A percentile compares a stretch with the other conserved stretches of the same genome.
These are phyloP conservation scores for Odontothrips loti DNA, from an alignment of 2,888 invertebrate genomes.

Conservation along the genomic window DNA sequence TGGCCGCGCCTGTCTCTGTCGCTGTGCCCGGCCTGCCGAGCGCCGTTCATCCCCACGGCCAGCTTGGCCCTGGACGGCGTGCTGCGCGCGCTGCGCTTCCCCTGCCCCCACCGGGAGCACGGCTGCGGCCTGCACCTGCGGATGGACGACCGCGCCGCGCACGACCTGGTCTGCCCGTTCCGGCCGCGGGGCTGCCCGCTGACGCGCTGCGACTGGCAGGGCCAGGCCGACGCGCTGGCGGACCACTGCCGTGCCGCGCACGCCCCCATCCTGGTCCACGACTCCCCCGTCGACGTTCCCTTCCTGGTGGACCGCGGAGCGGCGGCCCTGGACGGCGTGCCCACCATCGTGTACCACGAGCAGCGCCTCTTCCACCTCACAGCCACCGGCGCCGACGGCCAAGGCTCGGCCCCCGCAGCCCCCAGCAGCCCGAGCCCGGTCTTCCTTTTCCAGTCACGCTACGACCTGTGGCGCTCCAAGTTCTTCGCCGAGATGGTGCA, in stretches of 20 bases:
- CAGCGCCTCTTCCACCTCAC: neutral
- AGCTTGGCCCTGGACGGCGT: neutral
- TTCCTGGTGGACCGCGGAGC: neutral
- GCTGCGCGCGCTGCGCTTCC: neutral
- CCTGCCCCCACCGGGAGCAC: neutral
- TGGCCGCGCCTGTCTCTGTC: neutral
- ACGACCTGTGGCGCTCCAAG: neutral
- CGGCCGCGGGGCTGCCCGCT: neutral
- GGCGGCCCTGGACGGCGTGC: neutral
- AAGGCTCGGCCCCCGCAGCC: no score
- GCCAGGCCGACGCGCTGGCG: neutral
- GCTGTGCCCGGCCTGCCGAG: neutral
- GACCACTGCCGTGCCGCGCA: neutral
- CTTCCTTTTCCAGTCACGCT: neutral
- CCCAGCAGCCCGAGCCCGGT: neutral
- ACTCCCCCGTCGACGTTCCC: neutral
- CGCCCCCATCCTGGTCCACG: neutral
- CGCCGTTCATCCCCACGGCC: neutral
- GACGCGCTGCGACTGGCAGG: neutral
- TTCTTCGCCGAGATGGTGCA: neutral
- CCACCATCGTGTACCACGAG: slow-evolving; percentile 6
- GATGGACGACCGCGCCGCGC: neutral
- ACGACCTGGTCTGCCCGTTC: neutral
- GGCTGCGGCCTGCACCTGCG: neutral
- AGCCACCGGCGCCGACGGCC: no score